These are phyloP conservation scores for Nothocercus nigrocapillus DNA, from an alignment of 2,113 vertebrate genomes.

Conservation along the genomic window DNA sequence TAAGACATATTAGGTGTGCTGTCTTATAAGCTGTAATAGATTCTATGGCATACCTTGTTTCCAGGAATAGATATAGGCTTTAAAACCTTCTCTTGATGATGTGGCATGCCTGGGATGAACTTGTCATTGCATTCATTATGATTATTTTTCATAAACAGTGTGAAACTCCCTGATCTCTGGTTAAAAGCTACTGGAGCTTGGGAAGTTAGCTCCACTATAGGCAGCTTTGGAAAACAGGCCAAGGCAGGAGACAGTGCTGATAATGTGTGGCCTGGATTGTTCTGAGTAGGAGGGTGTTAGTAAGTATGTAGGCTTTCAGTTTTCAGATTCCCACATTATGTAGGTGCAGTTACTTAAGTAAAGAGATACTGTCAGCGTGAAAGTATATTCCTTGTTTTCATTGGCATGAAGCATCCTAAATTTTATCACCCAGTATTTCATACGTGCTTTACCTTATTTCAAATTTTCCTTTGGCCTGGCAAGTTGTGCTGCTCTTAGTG, in stretches of 20 bases:
- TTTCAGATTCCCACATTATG: not conserved
- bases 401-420: not conserved
- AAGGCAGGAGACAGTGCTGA: not conserved
- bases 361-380: not conserved
- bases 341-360: not conserved
- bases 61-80: not conserved
- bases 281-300: not conserved
- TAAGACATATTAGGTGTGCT: not conserved
- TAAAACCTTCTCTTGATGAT: not conserved
- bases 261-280: not conserved
- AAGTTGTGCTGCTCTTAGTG: not conserved
- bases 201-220: not conserved
- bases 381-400: not conserved
- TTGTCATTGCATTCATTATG: not conserved
- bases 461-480: not conserved
- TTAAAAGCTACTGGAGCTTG: not conserved
- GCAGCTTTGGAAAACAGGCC: not conserved
- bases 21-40: not conserved
- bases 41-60: not conserved
- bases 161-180: fast-evolving
- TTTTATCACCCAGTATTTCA: not conserved
- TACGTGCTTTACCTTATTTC: not conserved
- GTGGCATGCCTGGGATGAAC: not conserved
- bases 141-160: not conserved
- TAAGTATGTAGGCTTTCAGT: not conserved